Evolutionary conservation across 2,888 invertebrate genomes (phyloP).

Genomic region (Brenthis hecate): DNA sequence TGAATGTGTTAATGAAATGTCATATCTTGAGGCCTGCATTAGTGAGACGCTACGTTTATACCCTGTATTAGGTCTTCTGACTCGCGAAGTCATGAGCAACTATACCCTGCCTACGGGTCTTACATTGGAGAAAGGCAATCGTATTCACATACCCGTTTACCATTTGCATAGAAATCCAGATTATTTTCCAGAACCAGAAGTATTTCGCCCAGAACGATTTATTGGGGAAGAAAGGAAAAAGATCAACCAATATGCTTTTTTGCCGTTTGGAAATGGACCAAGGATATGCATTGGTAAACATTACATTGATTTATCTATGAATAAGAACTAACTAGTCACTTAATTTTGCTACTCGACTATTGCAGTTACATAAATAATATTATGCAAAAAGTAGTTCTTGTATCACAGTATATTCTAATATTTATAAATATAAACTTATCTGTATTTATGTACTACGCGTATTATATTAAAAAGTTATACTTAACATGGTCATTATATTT

Average conservation of each 20-base stretch:
- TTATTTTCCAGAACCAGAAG: conserved; percentile 59
- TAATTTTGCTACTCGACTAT: not conserved
- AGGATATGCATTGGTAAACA: conserved; percentile 11
- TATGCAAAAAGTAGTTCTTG: no score
- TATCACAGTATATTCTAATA: no score
- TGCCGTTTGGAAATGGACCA: conserved; percentile 68
- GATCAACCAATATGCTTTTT: conserved; percentile 57
- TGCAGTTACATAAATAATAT: no score
- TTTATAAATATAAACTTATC: no score
- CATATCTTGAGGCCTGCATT: conserved; percentile 56
- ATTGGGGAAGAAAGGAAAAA: conserved; percentile 49
- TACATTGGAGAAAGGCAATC: conserved; percentile 11
- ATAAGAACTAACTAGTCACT: not conserved
- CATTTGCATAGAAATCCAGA: conserved; percentile 47
- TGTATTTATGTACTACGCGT: no score
- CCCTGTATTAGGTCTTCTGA: conserved; percentile 57
- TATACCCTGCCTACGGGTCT: conserved; percentile 58
- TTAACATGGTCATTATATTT: no score
- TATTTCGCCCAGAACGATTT: conserved; percentile 61
- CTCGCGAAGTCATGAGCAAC: conserved; percentile 57
- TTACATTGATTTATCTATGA: not conserved
- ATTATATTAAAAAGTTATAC: no score
- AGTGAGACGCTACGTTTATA: conserved; percentile 58
- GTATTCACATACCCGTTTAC: conserved; percentile 17
- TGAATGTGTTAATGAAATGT: conserved; percentile 54